These are phyloP conservation scores for Epistrophella euchroma DNA, from an alignment of 2,888 invertebrate species.

Conservation along the genomic window DNA sequence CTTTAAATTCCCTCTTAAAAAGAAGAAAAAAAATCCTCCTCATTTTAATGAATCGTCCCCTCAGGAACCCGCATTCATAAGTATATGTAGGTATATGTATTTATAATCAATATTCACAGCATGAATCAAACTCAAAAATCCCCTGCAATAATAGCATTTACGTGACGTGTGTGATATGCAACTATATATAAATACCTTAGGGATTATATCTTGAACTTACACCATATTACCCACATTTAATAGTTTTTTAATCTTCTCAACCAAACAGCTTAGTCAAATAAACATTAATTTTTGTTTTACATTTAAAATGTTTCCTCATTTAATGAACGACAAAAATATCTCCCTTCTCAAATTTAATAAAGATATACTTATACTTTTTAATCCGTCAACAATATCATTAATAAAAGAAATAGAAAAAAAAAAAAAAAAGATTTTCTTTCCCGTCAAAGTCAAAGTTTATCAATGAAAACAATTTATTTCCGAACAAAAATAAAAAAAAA, in stretches of 20 bases:
- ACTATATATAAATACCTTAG: conserved; percentile 23
- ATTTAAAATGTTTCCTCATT: conserved; percentile 24
- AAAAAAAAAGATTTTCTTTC: conserved; percentile 49
- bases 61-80: conserved; percentile 19
- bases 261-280: conserved; percentile 39
- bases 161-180: not conserved
- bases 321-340: not conserved
- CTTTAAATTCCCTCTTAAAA: conserved; percentile 5
- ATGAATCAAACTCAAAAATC: conserved; percentile 31
- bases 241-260: conserved; percentile 68
- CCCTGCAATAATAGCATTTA: conserved; percentile 13
- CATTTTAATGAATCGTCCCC: conserved; percentile 28
- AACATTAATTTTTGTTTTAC: conserved; percentile 16
- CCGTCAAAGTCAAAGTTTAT: conserved; percentile 71
- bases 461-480: conserved; percentile 56
- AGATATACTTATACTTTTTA: conserved; percentile 14
- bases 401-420: conserved; percentile 5
- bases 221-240: conserved; percentile 68
- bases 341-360: conserved; percentile 14
- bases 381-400: conserved; percentile 60
- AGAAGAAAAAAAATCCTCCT: not conserved
- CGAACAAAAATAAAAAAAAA: not conserved
- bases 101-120: conserved; percentile 32
- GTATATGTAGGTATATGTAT: not conserved
- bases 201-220: conserved; percentile 65